These are phyloP conservation scores for Ceratitis capitata DNA, from an alignment of 1,140 invertebrate genomes.

Conservation along the genomic window DNA sequence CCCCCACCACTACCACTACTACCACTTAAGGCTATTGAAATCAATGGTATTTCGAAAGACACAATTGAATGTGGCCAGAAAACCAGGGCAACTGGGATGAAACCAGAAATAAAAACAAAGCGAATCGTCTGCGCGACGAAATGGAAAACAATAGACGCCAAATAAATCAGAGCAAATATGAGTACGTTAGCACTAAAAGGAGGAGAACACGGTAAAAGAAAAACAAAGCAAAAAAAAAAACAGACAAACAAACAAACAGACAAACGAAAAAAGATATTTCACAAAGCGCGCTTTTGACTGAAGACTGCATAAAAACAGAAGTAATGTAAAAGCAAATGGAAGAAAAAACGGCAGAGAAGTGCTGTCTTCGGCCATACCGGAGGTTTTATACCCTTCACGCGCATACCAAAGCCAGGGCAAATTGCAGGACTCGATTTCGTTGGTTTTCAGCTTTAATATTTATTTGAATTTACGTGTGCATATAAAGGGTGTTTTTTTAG, in stretches of 20 bases:
- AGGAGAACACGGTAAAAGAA: no score
- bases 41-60: slow-evolving; percentile 10
- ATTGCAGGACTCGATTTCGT: no score
- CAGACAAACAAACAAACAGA: neutral
- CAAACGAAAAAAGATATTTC: neutral
- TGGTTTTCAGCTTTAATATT: no score
- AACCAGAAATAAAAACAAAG: neutral
- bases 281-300: neutral
- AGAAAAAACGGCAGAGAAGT: neutral
- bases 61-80: slow-evolving; percentile 33
- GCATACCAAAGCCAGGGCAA: no score
- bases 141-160: slow-evolving; percentile 42
- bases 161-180: slow-evolving; percentile 43
- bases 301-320: neutral
- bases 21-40: slow-evolving; percentile 28
- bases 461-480: no score
- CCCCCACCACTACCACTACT: no score
- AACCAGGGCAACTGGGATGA: neutral
- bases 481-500: no score
- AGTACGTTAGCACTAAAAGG: slow-evolving; percentile 20
- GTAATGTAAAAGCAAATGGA: neutral
- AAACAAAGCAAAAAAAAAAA: neutral
- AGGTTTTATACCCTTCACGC: no score
- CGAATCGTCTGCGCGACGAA: neutral
- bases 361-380: no score